These are phyloP conservation scores for Dynastes maya DNA, from an alignment of 2,888 invertebrate species.

Conservation along the genomic window DNA sequence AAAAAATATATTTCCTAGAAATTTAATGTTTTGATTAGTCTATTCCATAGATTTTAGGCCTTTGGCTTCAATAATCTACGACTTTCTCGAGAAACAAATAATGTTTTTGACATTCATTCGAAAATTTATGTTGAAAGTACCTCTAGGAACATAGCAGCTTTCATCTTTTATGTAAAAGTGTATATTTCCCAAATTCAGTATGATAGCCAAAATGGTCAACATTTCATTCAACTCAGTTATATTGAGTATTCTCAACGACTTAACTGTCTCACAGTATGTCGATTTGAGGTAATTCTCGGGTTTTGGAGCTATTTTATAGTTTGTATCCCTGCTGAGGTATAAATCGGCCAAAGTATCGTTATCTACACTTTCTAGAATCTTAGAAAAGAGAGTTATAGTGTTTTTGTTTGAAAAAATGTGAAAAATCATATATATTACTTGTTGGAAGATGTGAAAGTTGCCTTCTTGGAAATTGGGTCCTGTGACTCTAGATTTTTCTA, in stretches of 20 bases:
- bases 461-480: constrained; percentile 61
- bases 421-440: constrained; percentile 56
- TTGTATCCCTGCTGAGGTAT: constrained; percentile 57
- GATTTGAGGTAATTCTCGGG: constrained; percentile 49
- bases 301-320: constrained; percentile 61
- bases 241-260: constrained; percentile 62
- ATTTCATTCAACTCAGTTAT: constrained; percentile 61
- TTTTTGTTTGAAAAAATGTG: not conserved
- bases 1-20: too few relatives aligned
- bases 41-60: too few relatives aligned
- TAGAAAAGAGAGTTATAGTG: not conserved
- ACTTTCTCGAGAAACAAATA: too few relatives aligned
- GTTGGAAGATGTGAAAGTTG: constrained; percentile 70
- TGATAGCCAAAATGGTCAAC: constrained; percentile 62
- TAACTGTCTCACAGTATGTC: constrained; percentile 62
- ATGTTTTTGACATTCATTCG: too few relatives aligned
- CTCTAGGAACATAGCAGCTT: constrained; percentile 50
- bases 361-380: constrained; percentile 63
- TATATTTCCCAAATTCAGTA: constrained; percentile 67
- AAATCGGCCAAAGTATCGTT: constrained; percentile 60
- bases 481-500: constrained; percentile 69
- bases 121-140: constrained; percentile 25
- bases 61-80: too few relatives aligned
- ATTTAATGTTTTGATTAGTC: too few relatives aligned
- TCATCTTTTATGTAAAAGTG: constrained; percentile 60